These are phyloP conservation scores for Lottia gigantea DNA, from an alignment of 2,888 invertebrate genomes.

Conservation along the genomic window DNA sequence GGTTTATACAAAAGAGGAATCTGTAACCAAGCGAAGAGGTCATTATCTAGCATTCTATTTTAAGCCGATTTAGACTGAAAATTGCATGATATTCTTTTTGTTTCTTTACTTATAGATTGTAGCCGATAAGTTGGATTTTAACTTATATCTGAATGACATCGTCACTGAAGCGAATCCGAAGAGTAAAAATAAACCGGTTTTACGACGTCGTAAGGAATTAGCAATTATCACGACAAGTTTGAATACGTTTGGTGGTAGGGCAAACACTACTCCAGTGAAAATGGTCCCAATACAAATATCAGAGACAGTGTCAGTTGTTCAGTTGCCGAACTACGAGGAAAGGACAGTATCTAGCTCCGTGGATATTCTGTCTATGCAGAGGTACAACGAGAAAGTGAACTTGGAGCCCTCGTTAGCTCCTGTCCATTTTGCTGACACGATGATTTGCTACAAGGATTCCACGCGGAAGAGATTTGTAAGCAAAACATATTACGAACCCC, in stretches of 20 bases:
- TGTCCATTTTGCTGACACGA: constrained; percentile 45
- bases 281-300: constrained; percentile 41
- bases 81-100: neutral
- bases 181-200: constrained; percentile 21
- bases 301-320: constrained; percentile 49
- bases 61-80: no score
- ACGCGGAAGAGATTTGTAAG: constrained; percentile 51
- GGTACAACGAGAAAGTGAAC: constrained; percentile 48
- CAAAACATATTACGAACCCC: constrained; percentile 51
- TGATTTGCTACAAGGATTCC: constrained; percentile 47
- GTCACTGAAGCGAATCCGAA: constrained; percentile 9
- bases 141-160: constrained; percentile 18
- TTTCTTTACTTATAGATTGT: neutral
- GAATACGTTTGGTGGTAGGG: neutral
- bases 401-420: constrained; percentile 50
- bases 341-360: constrained; percentile 41
- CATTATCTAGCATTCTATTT: no score
- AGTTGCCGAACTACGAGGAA: constrained; percentile 48
- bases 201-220: neutral
- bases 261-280: constrained; percentile 10
- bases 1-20: neutral
- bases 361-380: constrained; percentile 45
- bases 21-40: no score
- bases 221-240: neutral
- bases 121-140: neutral